These are phyloP conservation scores for Ceratina australensis DNA, from an alignment of 1,140 invertebrate genomes.

Conservation along the genomic window DNA sequence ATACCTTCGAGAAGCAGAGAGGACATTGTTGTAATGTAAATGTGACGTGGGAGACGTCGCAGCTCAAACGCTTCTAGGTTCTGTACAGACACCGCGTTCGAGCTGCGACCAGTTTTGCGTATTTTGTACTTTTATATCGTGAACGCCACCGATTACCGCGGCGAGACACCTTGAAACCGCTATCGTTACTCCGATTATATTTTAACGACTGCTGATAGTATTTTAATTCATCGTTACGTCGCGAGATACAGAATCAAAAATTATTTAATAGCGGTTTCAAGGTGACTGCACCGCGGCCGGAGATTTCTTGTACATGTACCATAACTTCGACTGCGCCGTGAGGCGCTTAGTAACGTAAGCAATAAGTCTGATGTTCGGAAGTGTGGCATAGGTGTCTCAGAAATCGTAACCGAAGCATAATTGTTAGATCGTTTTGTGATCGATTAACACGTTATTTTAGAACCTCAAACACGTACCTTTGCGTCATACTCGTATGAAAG, in stretches of 20 bases:
- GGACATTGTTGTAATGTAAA: too few species aligned
- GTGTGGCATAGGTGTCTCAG: background rate
- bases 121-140: slow-evolving; percentile 74
- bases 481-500: too few species aligned
- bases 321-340: slow-evolving; percentile 35
- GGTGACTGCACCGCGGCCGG: background rate
- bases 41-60: background rate
- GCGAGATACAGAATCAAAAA: too few species aligned
- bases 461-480: background rate
- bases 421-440: too few species aligned
- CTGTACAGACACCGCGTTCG: background rate
- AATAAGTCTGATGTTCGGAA: slow-evolving; percentile 28
- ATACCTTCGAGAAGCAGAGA: slow-evolving; percentile 32
- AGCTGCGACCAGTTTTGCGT: slow-evolving; percentile 41
- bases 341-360: slow-evolving; percentile 38
- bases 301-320: slow-evolving; percentile 31
- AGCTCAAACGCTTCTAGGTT: background rate
- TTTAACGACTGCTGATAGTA: too few species aligned
- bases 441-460: background rate
- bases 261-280: too few species aligned
- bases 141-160: slow-evolving; percentile 40
- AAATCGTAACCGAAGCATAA: background rate
- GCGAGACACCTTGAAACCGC: slow-evolving; percentile 14
- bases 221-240: too few species aligned
- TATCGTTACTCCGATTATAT: background rate